Evolutionary conservation across 2,888 invertebrate genomes (phyloP).

Genomic region (Hirtodrosophila cameraria): DNA sequence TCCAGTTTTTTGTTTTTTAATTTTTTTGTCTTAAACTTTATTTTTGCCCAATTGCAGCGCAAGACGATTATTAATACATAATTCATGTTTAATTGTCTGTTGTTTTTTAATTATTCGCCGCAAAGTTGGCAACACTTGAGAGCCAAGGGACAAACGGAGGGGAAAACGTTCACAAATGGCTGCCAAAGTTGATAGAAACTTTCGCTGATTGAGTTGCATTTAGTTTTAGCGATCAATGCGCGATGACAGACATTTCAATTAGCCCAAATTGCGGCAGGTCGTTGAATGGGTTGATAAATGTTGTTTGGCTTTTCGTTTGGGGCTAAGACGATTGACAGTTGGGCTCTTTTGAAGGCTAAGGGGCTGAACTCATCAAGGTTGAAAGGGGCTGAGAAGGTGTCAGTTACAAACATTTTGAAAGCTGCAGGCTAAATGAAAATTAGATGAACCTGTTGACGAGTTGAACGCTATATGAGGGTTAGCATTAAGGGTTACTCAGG

Average conservation of each 20-base stretch:
- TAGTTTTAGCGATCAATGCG: conserved; percentile 57
- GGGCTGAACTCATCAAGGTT: conserved; percentile 14
- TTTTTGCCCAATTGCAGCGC: conserved; percentile 46
- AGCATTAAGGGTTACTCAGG: not conserved
- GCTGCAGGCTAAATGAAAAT: conserved; percentile 60
- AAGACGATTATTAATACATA: conserved; percentile 75
- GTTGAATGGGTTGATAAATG: conserved; percentile 2
- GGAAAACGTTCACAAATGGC: conserved; percentile 12
- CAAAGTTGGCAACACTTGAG: conserved; percentile 34
- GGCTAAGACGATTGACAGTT: conserved; percentile 3
- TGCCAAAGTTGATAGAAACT: conserved; percentile 64
- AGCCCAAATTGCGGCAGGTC: conserved; percentile 62
- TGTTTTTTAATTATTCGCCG: conserved; percentile 50
- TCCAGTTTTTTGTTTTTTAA: not conserved
- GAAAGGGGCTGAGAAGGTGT: too few relatives aligned
- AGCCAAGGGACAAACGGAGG: too few relatives aligned
- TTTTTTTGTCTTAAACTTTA: conserved; percentile 6
- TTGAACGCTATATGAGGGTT: conserved; percentile 37
- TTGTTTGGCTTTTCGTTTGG: not conserved
- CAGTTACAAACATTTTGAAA: conserved; percentile 50
- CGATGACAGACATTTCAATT: conserved; percentile 76
- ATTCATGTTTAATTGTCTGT: conserved; percentile 75
- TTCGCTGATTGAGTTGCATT: conserved; percentile 77
- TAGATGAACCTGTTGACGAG: conserved; percentile 71
- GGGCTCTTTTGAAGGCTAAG: not conserved